Conservation (phyloP, 2,888 invertebrate genomes). For the Altica lythri region DNA sequence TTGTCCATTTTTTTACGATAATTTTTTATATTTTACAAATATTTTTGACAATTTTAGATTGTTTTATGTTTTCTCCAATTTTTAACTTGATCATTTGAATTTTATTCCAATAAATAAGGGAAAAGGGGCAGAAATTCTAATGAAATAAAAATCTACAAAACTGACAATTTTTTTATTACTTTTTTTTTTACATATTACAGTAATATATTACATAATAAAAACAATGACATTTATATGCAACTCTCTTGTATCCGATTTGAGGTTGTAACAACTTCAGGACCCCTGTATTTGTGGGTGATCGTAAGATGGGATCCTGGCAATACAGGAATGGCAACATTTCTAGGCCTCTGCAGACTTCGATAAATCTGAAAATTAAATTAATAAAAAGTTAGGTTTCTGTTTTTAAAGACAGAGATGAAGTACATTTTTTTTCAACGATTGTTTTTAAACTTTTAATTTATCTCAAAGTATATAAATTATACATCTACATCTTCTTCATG, state of each 20-base stretch:
- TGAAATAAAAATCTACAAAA: slow-evolving; percentile 6
- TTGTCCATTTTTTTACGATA: not conserved
- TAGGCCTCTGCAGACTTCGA: slow-evolving; percentile 68
- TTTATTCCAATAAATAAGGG: not conserved
- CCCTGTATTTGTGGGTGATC: slow-evolving; percentile 77
- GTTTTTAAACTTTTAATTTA: not conserved
- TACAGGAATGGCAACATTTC: slow-evolving; percentile 40
- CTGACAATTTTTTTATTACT: slow-evolving; percentile 31
- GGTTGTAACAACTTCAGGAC: slow-evolving; percentile 84
- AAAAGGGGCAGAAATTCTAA: not conserved
- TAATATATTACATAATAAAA: slow-evolving; percentile 58
- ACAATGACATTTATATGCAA: slow-evolving; percentile 76
- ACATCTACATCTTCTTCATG: no score
- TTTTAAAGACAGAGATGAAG: no score
- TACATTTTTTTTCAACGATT: not conserved
- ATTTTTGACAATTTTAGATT: not conserved
- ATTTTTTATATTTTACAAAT: not conserved
- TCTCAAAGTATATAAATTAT: no score
- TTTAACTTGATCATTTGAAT: not conserved
- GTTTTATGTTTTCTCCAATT: not conserved
- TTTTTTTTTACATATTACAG: slow-evolving; percentile 44
- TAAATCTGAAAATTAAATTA: slow-evolving; percentile 71
- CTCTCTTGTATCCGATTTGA: slow-evolving; percentile 89
- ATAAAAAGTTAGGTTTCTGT: no score
- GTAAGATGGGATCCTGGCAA: slow-evolving; percentile 72